Evolutionary conservation across 2,113 vertebrate genomes (phyloP), one percentile per base, ranked within the genome.

Genomic region (Triplophysa siluroides): DNA sequence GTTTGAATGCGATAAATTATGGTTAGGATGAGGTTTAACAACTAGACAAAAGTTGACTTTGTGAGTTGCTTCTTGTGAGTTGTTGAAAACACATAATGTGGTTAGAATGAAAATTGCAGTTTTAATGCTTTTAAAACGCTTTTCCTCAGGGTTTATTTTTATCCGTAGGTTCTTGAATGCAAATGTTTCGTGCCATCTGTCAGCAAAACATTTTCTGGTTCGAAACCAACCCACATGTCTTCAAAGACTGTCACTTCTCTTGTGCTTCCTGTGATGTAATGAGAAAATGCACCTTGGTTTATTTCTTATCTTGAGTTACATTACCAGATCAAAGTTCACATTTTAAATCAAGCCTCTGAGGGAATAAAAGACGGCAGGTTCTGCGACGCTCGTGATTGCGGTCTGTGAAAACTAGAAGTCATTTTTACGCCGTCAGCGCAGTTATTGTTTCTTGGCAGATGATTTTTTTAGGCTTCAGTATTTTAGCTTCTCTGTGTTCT

Each of bases 381-480:
- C 33, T 61, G 21, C 13, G 68, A 72, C 29, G 67, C 60, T 56
- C 60, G 47, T 87, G 70, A 50, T 80, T 82, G 85, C 80, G 79
- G 77, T 87, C 87, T 77, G 24, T 78, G 62, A 80, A 77, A 81
- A 56, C 63, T 69, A 50, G 70, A 76, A 78, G 78, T 74, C 67
- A 71, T 83, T 87, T 85, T 83, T 82, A 77, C 75, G 86, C 66
- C 26, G 86, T 92, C 91, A 92, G 91, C 89, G 89, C 66, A 87
- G 83, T 82, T 81, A 33, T 84, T 65, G 85, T 88, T 83, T 82
- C 81, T 77, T 87, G 84, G 83, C 86, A 87, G 69, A 81, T 63
- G 33, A 7, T 0, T 69, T 80, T n/a, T 80, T 82, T 71, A 79
- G 80, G 85, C 78, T 85, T 78, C 52, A 1, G 71, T 66, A 61